A percentile compares a stretch with the other conserved stretches of the same genome.
Conservation (phyloP, 2,797 vertebrate species). For the Chaenodraco wilsoni region DNA sequence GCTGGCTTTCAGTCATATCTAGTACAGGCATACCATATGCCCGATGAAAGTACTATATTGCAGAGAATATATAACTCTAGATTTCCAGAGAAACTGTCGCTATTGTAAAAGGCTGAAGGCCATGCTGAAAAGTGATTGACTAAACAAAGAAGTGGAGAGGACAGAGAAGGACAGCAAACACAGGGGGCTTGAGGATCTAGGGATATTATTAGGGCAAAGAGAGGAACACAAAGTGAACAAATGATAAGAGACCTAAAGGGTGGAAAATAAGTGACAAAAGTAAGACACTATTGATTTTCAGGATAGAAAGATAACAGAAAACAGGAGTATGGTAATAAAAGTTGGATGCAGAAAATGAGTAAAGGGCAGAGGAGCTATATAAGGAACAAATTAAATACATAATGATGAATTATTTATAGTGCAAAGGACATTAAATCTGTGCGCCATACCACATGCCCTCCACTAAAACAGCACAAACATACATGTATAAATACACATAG, state of each 20-base stretch:
- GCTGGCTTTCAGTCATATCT: conserved; percentile 36
- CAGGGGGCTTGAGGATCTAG: conserved; percentile 19
- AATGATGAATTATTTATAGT: conserved; percentile 38
- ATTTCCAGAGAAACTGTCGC: conserved; percentile 52
- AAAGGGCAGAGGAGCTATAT: conserved; percentile 7
- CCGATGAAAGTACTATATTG: conserved; percentile 28
- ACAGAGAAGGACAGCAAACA: conserved; percentile 32
- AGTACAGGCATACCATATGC: conserved; percentile 21
- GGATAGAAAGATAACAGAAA: not conserved
- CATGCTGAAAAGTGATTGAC: conserved; percentile 32
- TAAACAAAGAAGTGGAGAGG: conserved; percentile 9
- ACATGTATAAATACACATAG: conserved; percentile 51
- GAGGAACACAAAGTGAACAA: conserved; percentile 19
- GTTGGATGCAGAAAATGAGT: conserved; percentile 12
- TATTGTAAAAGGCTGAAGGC: conserved; percentile 31
- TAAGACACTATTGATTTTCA: not conserved
- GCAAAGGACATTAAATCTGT: conserved; percentile 50
- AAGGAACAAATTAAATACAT: conserved; percentile 31
- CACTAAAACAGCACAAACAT: conserved; percentile 44
- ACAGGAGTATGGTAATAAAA: conserved; percentile 13
- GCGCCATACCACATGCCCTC: conserved; percentile 40
- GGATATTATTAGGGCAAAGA: conserved; percentile 32
- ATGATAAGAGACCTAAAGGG: conserved; percentile 21
- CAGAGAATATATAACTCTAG: conserved; percentile 46
- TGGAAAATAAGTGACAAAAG: conserved; percentile 24